Evolutionary conservation across 2,888 invertebrate species (phyloP).

Genomic region (Acanthosepion esculentum): DNA sequence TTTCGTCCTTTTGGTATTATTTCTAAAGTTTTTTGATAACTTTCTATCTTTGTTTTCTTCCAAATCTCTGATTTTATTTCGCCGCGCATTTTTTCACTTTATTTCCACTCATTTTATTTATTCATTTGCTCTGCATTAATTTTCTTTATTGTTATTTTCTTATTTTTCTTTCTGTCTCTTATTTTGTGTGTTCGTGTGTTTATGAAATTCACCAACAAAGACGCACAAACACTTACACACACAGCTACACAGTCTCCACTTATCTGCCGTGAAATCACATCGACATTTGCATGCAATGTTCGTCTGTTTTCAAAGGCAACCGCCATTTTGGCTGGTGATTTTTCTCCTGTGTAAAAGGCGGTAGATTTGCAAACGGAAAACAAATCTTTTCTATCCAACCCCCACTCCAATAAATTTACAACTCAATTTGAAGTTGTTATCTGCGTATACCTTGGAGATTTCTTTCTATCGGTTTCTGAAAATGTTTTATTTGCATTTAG

Average conservation of each 20-base stretch:
- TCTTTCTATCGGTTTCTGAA: not conserved
- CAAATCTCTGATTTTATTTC: no score
- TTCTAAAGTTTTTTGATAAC: no score
- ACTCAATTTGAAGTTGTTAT: conserved; percentile 22
- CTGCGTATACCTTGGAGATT: conserved; percentile 33
- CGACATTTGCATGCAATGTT: not conserved
- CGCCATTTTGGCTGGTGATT: conserved; percentile 7
- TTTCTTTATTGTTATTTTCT: no score
- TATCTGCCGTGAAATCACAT: not conserved
- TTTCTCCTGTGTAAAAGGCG: conserved; percentile 11
- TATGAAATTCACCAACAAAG: not conserved
- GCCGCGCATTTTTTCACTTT: no score
- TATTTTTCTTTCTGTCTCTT: not conserved
- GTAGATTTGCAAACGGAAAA: not conserved
- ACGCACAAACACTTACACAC: not conserved
- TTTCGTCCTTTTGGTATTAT: no score
- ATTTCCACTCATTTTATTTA: no score
- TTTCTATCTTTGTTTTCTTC: no score
- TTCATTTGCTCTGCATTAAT: no score
- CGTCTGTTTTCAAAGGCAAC: not conserved
- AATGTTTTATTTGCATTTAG: conserved; percentile 33
- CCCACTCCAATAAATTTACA: not conserved
- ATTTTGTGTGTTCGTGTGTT: not conserved
- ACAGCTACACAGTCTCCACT: not conserved
- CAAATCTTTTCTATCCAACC: not conserved